Base-by-base conservation (phyloP, 2,888 invertebrate species). In the Parnassius glacialis region DNA sequence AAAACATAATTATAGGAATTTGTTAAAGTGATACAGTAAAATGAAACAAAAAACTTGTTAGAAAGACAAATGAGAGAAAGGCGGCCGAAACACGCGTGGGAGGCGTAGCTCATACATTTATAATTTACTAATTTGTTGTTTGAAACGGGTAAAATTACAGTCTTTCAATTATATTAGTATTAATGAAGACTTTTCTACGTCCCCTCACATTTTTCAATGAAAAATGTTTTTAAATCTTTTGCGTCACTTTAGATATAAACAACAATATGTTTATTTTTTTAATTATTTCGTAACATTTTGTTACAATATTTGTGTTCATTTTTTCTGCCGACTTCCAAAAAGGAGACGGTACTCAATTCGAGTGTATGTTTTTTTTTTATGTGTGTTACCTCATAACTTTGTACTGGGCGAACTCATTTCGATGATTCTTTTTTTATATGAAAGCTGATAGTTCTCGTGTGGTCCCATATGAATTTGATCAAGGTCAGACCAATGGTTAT, bases 91-190 rank as follows among this genome's bases (percentile, higher is more conserved):
- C 82, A 80, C 81, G 80, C 77, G 77, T 70, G 73, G 81, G 47
- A 41, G 90, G 90, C 89, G 90, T 77, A 66, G 20, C 84, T 80
- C 86, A 84, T 90, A 82, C 90, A 90, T 90, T 89, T 78, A 81
- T 90, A 84, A 90, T 88, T 80, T 75, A 85, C 86, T 90, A 90
- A 90, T 90, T 87, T 85, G 87, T 90, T 90, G 88, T 86, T 90
- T 84, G 80, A 85, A 84, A 78, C 76, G 79, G 80, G 78, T 82
- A 77, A 87, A 89, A 89, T 88, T 87, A 89, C 81, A 88, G 80
- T 71, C 78, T 81, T 80, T 80, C 83, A 87, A 89, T 88, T 89
- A 90, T 85, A 86, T 90, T 87, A 88, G 83, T 88, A 90, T 87
- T 88, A 87, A 90, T 87, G 83, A 87, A 82, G 67, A 70, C 79